Base-by-base conservation (phyloP, 1,140 invertebrate species). In the Drosophila seguyi region DNA sequence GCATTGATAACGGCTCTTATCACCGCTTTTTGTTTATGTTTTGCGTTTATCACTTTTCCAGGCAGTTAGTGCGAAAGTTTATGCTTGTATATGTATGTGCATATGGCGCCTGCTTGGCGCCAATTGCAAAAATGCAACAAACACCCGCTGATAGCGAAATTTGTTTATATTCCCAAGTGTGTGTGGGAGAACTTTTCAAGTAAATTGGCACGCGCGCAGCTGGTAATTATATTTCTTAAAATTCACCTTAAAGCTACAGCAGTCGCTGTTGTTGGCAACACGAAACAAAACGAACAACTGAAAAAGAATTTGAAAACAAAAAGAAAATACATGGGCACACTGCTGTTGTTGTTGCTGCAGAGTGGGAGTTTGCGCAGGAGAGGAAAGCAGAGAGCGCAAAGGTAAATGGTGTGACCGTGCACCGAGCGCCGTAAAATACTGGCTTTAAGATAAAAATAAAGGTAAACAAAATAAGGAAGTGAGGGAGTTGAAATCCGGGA, bases 11-110 rank as follows among this genome's bases (percentile, higher is more conserved):
- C 22, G 18, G 29, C 67, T 53, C 83, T 88, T 88, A 88, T 88
- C 80, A 78, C 38, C 65, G 73, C 31, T 31, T 63, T 87, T 87
- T 88, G 84, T 88, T 88, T 88, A 88, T 88, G 84, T 88, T 88
- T 87, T 53, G 56, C 76, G 34, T 84, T 81, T 88, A 72, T 88
- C 72, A 78, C 67, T 77, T 87, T 87, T 75, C 74, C 65, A 73
- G 36, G 36, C 59, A 68, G 73, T 45, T 72, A 65, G 48, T 66
- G 81, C 61, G 58, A 61, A 78, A 76, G 62, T 74, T 60, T 66
- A 63, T 75, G 60, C 58, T 71, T 57, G 45, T 55, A 18, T 66
- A 59, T 57, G 45, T 55, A 18, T 66, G 63, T 34, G 27, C 27
- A 11, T 29, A 50, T 55, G 67, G 65, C 74, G 53, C 34, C 68